These are phyloP conservation scores for Rhabditoides inermis DNA, from an alignment of 2,888 invertebrate species.

Conservation along the genomic window DNA sequence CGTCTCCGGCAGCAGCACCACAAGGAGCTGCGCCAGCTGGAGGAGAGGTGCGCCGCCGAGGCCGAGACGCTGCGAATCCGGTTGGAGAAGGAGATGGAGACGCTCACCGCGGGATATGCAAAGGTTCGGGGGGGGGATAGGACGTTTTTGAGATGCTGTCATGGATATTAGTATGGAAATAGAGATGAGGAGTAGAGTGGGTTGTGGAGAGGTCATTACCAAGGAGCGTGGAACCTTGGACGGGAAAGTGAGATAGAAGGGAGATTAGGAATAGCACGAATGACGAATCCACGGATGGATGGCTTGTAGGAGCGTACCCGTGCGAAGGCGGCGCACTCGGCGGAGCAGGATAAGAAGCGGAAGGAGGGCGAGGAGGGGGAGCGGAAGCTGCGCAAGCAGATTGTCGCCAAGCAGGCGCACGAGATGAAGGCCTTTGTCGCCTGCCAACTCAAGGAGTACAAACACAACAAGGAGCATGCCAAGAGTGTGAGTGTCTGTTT, in stretches of 20 bases:
- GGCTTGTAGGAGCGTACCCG: too few species aligned
- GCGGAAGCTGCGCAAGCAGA: slow-evolving; percentile 85
- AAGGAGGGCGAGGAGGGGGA: slow-evolving; percentile 81
- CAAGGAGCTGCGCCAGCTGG: slow-evolving; percentile 76
- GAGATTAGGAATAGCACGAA: too few species aligned
- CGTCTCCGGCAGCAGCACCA: slow-evolving; percentile 94
- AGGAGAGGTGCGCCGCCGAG: slow-evolving; percentile 88
- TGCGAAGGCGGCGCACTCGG: slow-evolving; percentile 65
- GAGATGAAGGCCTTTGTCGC: slow-evolving; percentile 83
- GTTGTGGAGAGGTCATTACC: too few species aligned
- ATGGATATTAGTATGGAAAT: not conserved
- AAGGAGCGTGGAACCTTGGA: too few species aligned
- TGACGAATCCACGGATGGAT: too few species aligned
- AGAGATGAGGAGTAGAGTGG: too few species aligned
- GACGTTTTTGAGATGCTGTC: not conserved
- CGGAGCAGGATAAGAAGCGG: slow-evolving; percentile 59
- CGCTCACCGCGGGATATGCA: not conserved
- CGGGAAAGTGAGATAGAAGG: not conserved
- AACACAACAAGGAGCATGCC: slow-evolving; percentile 85
- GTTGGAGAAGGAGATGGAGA: slow-evolving; percentile 76
- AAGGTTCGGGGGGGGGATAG: not conserved
- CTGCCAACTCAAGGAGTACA: slow-evolving; percentile 89
- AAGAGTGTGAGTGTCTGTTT: slow-evolving; percentile 59
- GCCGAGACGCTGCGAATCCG: slow-evolving; percentile 91
- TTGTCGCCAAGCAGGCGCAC: slow-evolving; percentile 70